phyloP scores from a whole-genome alignment of 2,888 invertebrate species.

The Euphydryas editha region DNA sequence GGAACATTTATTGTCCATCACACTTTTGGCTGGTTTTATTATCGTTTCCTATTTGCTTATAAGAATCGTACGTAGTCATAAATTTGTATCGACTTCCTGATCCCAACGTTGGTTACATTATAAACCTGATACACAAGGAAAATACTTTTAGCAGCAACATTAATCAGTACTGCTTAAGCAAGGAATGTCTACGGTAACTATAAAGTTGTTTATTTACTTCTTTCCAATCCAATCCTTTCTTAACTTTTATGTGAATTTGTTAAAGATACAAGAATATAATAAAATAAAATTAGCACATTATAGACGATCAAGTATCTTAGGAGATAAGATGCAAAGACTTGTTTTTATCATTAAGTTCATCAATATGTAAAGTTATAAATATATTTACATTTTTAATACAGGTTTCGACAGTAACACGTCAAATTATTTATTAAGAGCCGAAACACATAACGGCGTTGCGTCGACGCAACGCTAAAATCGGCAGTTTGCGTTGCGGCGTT shows the following conservation, averaged over 20 bases:
- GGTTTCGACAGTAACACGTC: too few species aligned
- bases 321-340: not conserved
- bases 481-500: too few species aligned
- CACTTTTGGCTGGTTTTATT: slow-evolving; percentile 3
- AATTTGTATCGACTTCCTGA: slow-evolving; percentile 23
- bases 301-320: not conserved
- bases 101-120: slow-evolving; percentile 17
- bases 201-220: slow-evolving; percentile 35
- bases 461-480: too few species aligned
- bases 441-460: too few species aligned
- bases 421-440: too few species aligned
- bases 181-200: slow-evolving; percentile 16
- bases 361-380: too few species aligned
- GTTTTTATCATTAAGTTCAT: not conserved
- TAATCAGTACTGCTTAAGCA: slow-evolving; percentile 4
- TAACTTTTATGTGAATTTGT: slow-evolving; percentile 18
- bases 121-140: slow-evolving; percentile 41
- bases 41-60: slow-evolving; percentile 6
- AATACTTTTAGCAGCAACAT: slow-evolving; percentile 18
- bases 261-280: slow-evolving; percentile 11
- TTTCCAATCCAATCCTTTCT: slow-evolving; percentile 14
- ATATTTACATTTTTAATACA: too few species aligned
- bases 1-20: not conserved
- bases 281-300: not conserved
- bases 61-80: slow-evolving; percentile 9